These are phyloP conservation scores for Orthosia gothica DNA, from an alignment of 2,888 invertebrate species.

Conservation along the genomic window DNA sequence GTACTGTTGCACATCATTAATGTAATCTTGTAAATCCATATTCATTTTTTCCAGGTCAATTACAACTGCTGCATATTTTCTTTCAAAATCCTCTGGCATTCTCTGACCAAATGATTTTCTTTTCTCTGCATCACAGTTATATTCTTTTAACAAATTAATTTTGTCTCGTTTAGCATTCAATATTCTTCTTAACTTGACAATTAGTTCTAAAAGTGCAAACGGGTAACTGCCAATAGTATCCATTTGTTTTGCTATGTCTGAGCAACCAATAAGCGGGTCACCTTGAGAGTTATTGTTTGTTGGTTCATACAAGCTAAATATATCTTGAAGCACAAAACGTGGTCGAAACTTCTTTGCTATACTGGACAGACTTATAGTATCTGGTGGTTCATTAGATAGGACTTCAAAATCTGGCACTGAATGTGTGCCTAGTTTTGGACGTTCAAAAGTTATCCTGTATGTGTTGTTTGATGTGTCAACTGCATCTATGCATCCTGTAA, in stretches of 20 bases:
- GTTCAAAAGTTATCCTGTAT: slow-evolving; percentile 98
- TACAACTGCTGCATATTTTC: slow-evolving; percentile 96
- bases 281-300: slow-evolving; percentile 89
- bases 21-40: slow-evolving; percentile 95
- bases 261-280: slow-evolving; percentile 94
- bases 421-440: slow-evolving; percentile 97
- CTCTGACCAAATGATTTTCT: slow-evolving; percentile 95
- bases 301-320: slow-evolving; percentile 87
- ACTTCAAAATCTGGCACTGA: slow-evolving; percentile 99
- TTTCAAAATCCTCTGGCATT: slow-evolving; percentile 97
- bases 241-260: slow-evolving; percentile 85
- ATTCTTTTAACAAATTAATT: slow-evolving; percentile 95
- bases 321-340: slow-evolving; percentile 92
- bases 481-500: slow-evolving; percentile 98
- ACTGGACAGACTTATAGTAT: slow-evolving; percentile 96
- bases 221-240: slow-evolving; percentile 96
- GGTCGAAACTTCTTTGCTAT: slow-evolving; percentile 96
- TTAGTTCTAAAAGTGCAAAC: slow-evolving; percentile 95
- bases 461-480: slow-evolving; percentile 98
- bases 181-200: slow-evolving; percentile 97
- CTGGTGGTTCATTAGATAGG: slow-evolving; percentile 97
- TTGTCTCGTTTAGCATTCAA: slow-evolving; percentile 95
- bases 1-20: slow-evolving; percentile 96
- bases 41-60: slow-evolving; percentile 98
- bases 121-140: slow-evolving; percentile 98